These are phyloP conservation scores for Merops nubicus DNA, from an alignment of 2,113 vertebrate genomes.

Conservation along the genomic window DNA sequence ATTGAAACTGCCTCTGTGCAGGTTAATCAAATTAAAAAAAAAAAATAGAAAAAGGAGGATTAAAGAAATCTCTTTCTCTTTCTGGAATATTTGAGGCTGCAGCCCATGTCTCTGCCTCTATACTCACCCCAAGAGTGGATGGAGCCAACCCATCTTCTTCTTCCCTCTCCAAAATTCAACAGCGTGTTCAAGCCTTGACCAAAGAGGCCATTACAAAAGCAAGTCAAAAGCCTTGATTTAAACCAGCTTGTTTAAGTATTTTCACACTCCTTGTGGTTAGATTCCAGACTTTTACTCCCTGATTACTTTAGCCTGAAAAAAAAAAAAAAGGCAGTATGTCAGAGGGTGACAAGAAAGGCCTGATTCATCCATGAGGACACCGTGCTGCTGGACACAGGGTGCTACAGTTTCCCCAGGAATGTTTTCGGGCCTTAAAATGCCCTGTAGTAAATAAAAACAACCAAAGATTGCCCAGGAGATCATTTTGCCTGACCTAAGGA, in stretches of 20 bases:
- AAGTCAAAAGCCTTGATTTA: slow-evolving; percentile 32
- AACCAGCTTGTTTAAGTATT: slow-evolving; percentile 41
- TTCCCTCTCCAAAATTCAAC: background rate
- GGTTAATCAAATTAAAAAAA: background rate
- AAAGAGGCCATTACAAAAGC: background rate
- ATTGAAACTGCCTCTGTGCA: background rate
- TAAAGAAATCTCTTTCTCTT: background rate
- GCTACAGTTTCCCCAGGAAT: background rate
- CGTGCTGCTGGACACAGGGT: background rate
- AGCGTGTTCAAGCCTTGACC: background rate
- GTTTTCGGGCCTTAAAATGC: background rate
- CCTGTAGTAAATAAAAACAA: slow-evolving; percentile 41
- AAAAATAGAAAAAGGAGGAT: background rate
- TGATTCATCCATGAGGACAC: slow-evolving; percentile 3
- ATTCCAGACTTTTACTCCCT: slow-evolving; percentile 29
- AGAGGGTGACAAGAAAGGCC: background rate
- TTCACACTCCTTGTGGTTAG: background rate
- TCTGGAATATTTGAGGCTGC: background rate
- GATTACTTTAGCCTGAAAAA: slow-evolving; percentile 13
- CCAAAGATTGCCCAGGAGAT: background rate
- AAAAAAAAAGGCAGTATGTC: accelerated
- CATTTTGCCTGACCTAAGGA: background rate
- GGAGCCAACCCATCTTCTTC: background rate
- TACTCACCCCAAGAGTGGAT: accelerated
- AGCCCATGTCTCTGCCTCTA: background rate